Evolutionary conservation across 2,113 vertebrate species (phyloP).

Genomic region (Eretmodus cyanostictus): DNA sequence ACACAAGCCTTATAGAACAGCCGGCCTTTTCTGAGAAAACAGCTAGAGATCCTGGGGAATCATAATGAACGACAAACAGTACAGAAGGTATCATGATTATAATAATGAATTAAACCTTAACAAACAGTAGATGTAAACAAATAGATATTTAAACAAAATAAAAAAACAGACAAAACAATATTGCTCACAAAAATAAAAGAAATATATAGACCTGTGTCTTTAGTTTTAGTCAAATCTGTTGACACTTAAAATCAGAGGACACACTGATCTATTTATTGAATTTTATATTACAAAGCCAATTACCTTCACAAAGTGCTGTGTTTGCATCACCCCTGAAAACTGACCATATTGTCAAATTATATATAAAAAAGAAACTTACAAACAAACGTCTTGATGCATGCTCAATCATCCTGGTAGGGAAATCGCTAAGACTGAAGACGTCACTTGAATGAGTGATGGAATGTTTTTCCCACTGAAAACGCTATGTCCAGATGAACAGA

Average conservation of each 20-base stretch:
- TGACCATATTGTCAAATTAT: neutral
- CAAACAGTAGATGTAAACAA: neutral
- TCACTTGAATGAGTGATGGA: neutral
- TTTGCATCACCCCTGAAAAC: neutral
- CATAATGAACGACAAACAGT: neutral
- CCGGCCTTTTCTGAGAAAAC: neutral
- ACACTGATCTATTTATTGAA: neutral
- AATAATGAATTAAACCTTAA: neutral
- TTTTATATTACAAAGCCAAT: neutral
- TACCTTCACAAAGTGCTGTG: neutral
- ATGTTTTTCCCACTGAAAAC: neutral
- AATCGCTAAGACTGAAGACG: neutral
- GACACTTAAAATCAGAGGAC: neutral
- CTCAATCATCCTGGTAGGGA: neutral
- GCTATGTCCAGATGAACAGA: neutral
- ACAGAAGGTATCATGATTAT: neutral
- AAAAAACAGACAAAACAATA: neutral
- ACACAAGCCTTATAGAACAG: neutral
- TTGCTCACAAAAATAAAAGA: neutral
- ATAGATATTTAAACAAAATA: neutral
- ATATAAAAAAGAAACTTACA: neutral
- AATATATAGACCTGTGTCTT: neutral
- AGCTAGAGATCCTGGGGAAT: neutral
- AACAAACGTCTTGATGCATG: neutral
- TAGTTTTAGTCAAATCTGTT: neutral